Base-by-base conservation (phyloP, 2,113 vertebrate species). In the Mesembrinibis cayennensis region DNA sequence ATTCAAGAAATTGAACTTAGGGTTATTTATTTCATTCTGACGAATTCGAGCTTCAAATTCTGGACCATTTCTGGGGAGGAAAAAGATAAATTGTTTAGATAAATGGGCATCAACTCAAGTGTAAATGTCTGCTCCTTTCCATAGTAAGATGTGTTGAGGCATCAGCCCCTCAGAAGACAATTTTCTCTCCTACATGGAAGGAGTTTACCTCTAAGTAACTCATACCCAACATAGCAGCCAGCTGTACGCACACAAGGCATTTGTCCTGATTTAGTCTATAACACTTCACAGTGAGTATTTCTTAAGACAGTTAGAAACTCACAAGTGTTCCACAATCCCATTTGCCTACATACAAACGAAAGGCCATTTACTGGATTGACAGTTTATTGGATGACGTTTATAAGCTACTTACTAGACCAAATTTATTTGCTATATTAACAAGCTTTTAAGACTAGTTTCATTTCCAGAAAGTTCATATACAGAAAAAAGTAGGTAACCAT, bases 21-120 rank as follows among this genome's bases (percentile, higher is more conserved):
- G 99, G 94, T 99, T 99, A 97, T 99, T 99, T 96, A 99, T 99
- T 93, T 99, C 99, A 82, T 99, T 99, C 96, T 99, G 99, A 89
- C 99, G 98, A 78, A 99, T 99, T 93, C 99, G 99, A 82, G 99
- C 99, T 98, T 99, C 99, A 97, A 99, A 99, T 96, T 99, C 99
- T 7, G 99, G 99, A 10, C 99, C 99, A 26, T 99, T 99, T 96
- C 99, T 99, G 87, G 23, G 34, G 6, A 96, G 16, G 69, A 77
- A 38, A 16, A 38, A 53, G 27, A 66, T 10, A 22, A 79, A 13
- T 2, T 12, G 5, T 34, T 77, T 2, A 85, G 59, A 10, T 7
- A 6, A 71, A 30, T 0, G 1, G 42, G 36, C 17, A 77, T 21
- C 36, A 36, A 13, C 19, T 61, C 23, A 29, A 36, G 36, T 3